Base-by-base conservation (phyloP, 2,888 invertebrate species). In the Nomada ruficornis region DNA sequence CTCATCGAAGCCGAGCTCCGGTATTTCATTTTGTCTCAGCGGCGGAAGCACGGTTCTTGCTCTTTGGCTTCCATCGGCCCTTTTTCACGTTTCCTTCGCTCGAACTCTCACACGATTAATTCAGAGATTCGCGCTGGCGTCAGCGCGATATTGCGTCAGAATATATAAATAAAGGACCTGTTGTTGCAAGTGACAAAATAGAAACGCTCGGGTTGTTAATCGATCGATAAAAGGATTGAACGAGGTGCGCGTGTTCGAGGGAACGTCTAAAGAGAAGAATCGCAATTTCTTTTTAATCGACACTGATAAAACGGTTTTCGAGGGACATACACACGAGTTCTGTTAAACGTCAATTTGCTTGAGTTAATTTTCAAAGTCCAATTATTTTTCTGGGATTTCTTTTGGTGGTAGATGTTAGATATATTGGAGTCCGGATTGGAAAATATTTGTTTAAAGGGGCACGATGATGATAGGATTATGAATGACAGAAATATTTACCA, bases 1-100 rank as follows among this genome's bases (percentile, higher is more conserved):
- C 89, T 90, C 91, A 92, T 90, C 92, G 90, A 90, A 91, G 88
- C 91, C 83, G 77, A 92, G 89, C 91, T 92, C 92, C 92, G 91
- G 90, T 91, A 90, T 90, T 92, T 92, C 91, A 91, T 91, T 91
- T 90, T 86, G 88, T 90, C 87, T 86, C 88, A 78, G 83, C 83
- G 84, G 85, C 91, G 92, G 92, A 92, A 92, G 90, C 85, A 92
- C 90, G 92, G 87, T 89, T 88, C 90, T 90, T 88, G 91, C 86
- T 80, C 79, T 72, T 77, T 78, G 77, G 71, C 84, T 79, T 75
- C 77, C 62, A 75, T 68, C 78, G 36, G 70, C 69, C 69, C 75
- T 68, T 76, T 83, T 75, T 63, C 82, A 23, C 62, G 68, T 82
- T 72, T 83, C 70, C 82, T 72, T 75, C 76, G 65, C 13, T 60